Conservation (phyloP, 2,113 vertebrate genomes). For the Colistium nudipinnis region DNA sequence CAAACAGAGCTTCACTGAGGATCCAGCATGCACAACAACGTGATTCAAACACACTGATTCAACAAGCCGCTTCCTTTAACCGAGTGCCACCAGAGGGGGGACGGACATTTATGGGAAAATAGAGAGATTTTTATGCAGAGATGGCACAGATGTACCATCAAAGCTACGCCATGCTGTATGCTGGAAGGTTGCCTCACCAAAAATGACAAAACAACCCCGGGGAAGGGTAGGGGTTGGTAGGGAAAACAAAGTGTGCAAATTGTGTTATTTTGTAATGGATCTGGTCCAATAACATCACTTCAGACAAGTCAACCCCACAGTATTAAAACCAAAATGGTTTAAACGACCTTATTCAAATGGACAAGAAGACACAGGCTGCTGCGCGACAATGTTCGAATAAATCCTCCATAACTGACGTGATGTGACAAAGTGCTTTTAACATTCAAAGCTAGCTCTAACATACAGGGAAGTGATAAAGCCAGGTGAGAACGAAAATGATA, state of each 20-base stretch:
- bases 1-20: conserved; percentile 30
- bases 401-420: not conserved
- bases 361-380: not conserved
- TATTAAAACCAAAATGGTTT: no score
- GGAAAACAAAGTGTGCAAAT: not conserved
- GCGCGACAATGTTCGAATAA: not conserved
- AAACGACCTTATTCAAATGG: not conserved
- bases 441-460: not conserved
- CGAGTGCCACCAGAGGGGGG: not conserved
- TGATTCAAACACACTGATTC: conserved; percentile 14
- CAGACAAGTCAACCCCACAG: no score
- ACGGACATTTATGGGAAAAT: not conserved
- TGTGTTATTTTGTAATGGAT: not conserved
- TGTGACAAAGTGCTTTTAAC: not conserved
- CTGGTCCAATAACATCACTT: no score
- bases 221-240: not conserved
- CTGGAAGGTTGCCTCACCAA: not conserved
- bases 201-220: conserved; percentile 2
- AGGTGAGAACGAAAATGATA: not conserved
- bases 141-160: not conserved
- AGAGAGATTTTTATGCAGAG: not conserved
- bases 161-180: not conserved
- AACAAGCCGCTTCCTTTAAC: conserved; percentile 15
- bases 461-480: not conserved
- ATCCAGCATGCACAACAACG: conserved; percentile 20